Base-by-base conservation (phyloP, 2,113 vertebrate genomes). In the Eubucco bourcierii region DNA sequence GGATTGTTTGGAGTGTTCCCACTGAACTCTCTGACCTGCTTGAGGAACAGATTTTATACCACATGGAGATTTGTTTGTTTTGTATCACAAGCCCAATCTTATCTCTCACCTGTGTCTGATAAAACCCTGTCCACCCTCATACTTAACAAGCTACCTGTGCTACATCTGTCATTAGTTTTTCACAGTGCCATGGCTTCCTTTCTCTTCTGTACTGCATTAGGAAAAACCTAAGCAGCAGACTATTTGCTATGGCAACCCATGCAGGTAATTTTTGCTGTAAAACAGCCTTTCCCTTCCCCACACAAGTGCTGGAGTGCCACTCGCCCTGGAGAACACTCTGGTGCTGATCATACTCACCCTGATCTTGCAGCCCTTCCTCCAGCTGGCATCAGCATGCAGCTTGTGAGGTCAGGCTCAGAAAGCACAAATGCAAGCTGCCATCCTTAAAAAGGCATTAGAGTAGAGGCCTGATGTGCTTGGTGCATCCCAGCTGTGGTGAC, bases 261-360 rank as follows among this genome's bases (percentile, higher is more conserved):
- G 29, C 27, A 76, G n/a, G 31, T 15, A 66, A n/a, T 7, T 37
- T 60, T 9, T 61, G 12, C 5, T 34, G 37, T 34, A 28, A 25
- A 66, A 4, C 18, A 55, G 12, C 11, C 15, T 63, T 59, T 9
- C 25, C 50, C 20, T 10, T 5, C 3, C 23, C 15, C 59, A 6
- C 9, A 7, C 18, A 0, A 0, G 0, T 4, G 5, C 56, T 20
- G 37, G 21, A 34, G 24, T 73, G 72, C 5, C 10, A 6, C 37
- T 39, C 70, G 55, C 44, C 65, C 28, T 63, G 74, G 31, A 6
- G 12, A 58, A 19, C 2, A 5, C 29, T 14, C 29, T 16, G 60
- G 3, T 52, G 60, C 67, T 64, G 34, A 13, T 15, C 6, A 5
- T 8, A 9, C 11, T 33, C 1, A 0, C 33, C 34, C 44, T 37